Base-by-base conservation (phyloP, 2,888 invertebrate genomes). In the Chrysotoxum bicinctum region DNA sequence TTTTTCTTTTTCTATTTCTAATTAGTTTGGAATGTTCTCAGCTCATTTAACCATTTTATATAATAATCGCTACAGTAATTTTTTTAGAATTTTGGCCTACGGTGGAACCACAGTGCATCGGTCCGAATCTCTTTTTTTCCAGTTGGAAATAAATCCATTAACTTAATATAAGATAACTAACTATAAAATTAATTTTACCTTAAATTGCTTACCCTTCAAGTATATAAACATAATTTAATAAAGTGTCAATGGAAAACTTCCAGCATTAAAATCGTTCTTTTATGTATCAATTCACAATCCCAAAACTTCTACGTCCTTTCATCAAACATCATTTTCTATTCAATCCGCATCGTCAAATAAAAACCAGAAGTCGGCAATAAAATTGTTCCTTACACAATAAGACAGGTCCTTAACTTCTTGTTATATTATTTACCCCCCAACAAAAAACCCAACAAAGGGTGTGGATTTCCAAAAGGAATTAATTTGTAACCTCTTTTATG, bases 401-500 rank as follows among this genome's bases (percentile, higher is more conserved):
- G 48, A 60, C 60, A 73, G 60, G 48, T 73, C 72, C 60, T 43
- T 32, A 60, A 73, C 72, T 73, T 73, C 48, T 73, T 60, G 21
- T 35, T 35, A 60, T 56, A 19, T 30, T 32, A 9, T 26, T 37
- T 9, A 40, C 40, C 16, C 52, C 16, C 8, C 12, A 6, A 16
- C 40, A 43, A 6, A 32, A 35, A 21, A 26, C 16, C 10, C 1
- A 12, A 32, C 9, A 52, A 74, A 74, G 74, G 73, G 82, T 78
- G 87, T 78, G 87, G 62, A 66, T 84, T 87, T 76, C 77, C 0
- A 78, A 66, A 80, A 32, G 30, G 75, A 87, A 87, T 87, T 87
- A 87, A 87, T 87, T 87, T 87, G 87, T 87, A 87, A 87, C 81
- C 84, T 78, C 74, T 64, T 77, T 83, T 79, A 54, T 64, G 72